Evolutionary conservation across 2,113 vertebrate species (phyloP).

Genomic region (Barbus barbus): DNA sequence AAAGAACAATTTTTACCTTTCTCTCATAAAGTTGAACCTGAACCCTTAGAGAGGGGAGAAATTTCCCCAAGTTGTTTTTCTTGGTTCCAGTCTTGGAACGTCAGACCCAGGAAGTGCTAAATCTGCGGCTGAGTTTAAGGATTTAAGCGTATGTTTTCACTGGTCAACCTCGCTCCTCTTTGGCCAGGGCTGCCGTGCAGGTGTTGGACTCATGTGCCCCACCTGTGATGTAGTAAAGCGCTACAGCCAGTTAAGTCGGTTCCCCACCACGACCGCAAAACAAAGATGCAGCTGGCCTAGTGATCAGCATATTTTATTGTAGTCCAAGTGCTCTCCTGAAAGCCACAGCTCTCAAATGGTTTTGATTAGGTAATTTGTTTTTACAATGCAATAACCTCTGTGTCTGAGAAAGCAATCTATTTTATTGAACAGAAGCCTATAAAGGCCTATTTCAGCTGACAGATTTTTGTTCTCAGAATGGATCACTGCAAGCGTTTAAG

Average conservation of each 20-base stretch:
- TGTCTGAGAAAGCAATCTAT: constrained; percentile 44
- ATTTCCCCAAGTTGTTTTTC: constrained; percentile 3
- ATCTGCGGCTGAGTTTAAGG: constrained; percentile 31
- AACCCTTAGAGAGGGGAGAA: constrained; percentile 36
- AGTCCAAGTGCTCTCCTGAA: constrained; percentile 50
- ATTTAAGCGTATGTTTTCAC: constrained; percentile 5
- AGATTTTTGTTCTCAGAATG: constrained; percentile 25
- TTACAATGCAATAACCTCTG: constrained; percentile 53
- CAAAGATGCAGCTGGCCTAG: constrained; percentile 54
- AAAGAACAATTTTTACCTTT: too few relatives aligned
- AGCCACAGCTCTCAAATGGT: constrained; percentile 53
- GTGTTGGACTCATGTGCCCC: constrained; percentile 46
- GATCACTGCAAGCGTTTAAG: constrained; percentile 1
- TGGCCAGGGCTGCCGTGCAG: constrained; percentile 19
- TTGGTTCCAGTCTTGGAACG: constrained; percentile 13
- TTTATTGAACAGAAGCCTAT: constrained; percentile 49
- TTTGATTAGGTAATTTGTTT: constrained; percentile 61
- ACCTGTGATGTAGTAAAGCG: constrained; percentile 45
- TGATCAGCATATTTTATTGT: constrained; percentile 57
- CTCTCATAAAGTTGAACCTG: constrained; percentile 12
- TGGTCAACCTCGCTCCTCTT: background rate
- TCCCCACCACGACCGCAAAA: constrained; percentile 43
- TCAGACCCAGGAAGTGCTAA: constrained; percentile 48
- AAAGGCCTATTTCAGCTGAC: constrained; percentile 39
- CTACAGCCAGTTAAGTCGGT: constrained; percentile 39